Base-by-base conservation (phyloP, 1,140 invertebrate species). In the Anastrepha ludens region DNA sequence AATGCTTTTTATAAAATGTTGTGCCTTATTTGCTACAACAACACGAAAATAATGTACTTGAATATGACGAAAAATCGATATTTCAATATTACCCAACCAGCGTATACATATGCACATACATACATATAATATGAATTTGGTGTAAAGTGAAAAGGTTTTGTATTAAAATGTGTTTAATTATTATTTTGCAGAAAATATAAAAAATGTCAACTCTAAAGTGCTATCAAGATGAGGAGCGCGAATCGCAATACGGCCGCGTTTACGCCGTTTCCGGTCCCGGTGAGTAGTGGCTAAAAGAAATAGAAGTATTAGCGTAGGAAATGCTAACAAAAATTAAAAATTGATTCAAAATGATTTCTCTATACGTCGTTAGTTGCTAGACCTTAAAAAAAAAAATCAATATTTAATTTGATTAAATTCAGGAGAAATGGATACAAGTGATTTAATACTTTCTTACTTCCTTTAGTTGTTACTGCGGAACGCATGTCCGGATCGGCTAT, bases 401-500 rank as follows among this genome's bases (percentile, higher is more conserved):
- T 29, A 29, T 65, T 65, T 20, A 1, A 65, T 65, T 20, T 17
- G 15, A 39, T 65, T 65, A 20, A 55, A 8, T 55, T 55, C 11
- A 55, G 3, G 50, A 55, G 0, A 11, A 55, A 6, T 58, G 81
- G 6, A n/a, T 7, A 58, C 20, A 17, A 2, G 50, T 1, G 6
- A 55, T 6, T 55, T 55, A 55, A 3, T 55, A 55, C 50, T 3
- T 55, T 74, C 41, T 47, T 50, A 47, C 55, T 88, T 89, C 93
- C 95, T 87, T 41, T 93, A 99, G 99, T 99, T 91, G 99, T 99
- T 59, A 99, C 98, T 20, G 99, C 99, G 87, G 98, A 99, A 94
- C 97, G 98, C 92, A 99, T 99, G 99, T 97, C 98, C 88, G 99
- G 99, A 89, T 98, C 99, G 13, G 99, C 99, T 95, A 99, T 99